Base-by-base conservation (phyloP, 64 coral and sea anemone genomes). In the Stylophora pistillata region DNA sequence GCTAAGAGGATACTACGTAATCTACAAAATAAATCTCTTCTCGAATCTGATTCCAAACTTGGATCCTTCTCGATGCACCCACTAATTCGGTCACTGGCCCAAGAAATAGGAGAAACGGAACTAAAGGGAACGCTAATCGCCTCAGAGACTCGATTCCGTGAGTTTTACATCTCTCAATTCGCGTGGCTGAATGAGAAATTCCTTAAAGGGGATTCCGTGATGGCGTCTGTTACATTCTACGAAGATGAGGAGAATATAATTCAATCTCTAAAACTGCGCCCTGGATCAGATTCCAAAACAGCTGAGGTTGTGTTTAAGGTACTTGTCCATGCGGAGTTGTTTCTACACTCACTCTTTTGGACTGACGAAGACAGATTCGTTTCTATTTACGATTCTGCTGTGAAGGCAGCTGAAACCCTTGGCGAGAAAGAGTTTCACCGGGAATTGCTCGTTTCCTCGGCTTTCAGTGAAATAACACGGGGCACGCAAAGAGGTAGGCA, bases 21-120 rank as follows among this genome's bases (percentile, higher is more conserved):
- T 30, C 74, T 89, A 18, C 58, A 26, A n/a, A 66, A 74, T 53
- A 78, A 78, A 62, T 63, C 87, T 15, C 73, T 79, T 28, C 14
- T 89, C 13, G 72, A 76, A 29, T 61, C 23, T 23, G 86, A 26
- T 29, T 14, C 23, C 33, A 13, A 9, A 5, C 60, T 9, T 9
- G 28, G 7, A 0, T 32, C 29, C 12, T 88, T 62, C 34, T 76
- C 29, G 18, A 76, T 88, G 14, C 71, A 88, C 30, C 61, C n/a
- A 13, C 56, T 88, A 13, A 5, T 76, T 3, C 72, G 75, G 23
- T 31, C 29, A 14, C 76, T 37, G 41, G 62, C 12, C 15, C 13
- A 55, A 37, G 56, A 55, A 5, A 58, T 29, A 0, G 86, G 20
- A 74, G 70, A 68, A 25, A 9, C 23, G 26, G 64, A 68, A 23